Percentiles rank a stretch among this genome's conserved stretches.
Conservation (phyloP, 2,797 vertebrate genomes). For the Octomys mimax region DNA sequence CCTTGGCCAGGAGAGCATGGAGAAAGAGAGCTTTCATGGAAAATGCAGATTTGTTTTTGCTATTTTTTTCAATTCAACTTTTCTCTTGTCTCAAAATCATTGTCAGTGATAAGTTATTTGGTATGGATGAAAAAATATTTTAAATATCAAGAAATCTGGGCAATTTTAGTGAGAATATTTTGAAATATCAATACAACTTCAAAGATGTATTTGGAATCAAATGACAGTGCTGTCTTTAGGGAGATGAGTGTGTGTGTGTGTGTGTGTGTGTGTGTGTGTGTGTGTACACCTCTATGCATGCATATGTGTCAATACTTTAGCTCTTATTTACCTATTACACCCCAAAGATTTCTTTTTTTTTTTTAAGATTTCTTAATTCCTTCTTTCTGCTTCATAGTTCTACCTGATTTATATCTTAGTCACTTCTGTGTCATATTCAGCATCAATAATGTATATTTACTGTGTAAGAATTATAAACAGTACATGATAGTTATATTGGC, state of each 20-base stretch:
- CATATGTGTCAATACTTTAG: background rate
- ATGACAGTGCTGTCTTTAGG: background rate
- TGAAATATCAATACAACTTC: background rate
- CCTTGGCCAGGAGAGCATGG: conserved; percentile 37
- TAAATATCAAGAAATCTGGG: background rate
- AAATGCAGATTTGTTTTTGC: background rate
- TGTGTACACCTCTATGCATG: background rate
- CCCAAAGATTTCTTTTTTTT: background rate
- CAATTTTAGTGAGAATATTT: background rate
- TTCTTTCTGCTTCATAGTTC: background rate
- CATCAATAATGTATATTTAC: conserved; percentile 53
- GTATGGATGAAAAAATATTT: background rate
- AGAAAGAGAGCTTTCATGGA: conserved; percentile 20
- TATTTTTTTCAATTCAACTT: background rate
- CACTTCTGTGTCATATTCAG: background rate
- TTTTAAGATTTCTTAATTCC: background rate
- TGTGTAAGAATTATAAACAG: background rate
- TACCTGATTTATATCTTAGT: conserved; percentile 19
- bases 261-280: background rate
- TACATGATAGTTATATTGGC: background rate
- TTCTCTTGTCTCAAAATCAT: background rate
- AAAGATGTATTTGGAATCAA: background rate
- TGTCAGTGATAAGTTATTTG: background rate
- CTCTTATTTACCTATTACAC: background rate
- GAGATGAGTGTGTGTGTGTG: background rate